A percentile compares a stretch with the other conserved stretches of the same genome.
phyloP scores from a whole-genome alignment of 2,888 invertebrate species.

The Neoascia interrupta region DNA sequence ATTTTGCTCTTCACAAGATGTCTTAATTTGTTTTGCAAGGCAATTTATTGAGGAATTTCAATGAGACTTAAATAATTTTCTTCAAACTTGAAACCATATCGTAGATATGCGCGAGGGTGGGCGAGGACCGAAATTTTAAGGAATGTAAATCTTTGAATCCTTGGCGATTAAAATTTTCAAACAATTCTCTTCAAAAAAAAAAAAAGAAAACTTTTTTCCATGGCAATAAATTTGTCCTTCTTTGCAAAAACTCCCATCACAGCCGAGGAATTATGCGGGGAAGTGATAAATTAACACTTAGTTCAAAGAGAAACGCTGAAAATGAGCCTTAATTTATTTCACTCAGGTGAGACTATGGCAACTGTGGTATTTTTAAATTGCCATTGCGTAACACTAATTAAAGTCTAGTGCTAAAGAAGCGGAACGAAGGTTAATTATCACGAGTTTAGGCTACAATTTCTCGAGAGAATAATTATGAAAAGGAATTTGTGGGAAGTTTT shows the following conservation, averaged over 20 bases:
- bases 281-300: slow-evolving; percentile 6
- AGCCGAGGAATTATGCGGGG: not conserved
- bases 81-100: too few relatives aligned
- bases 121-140: too few relatives aligned
- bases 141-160: too few relatives aligned
- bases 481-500: too few relatives aligned
- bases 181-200: not conserved
- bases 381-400: slow-evolving; percentile 15
- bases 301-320: not conserved
- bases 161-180: too few relatives aligned
- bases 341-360: not conserved
- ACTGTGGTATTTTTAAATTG: slow-evolving; percentile 4
- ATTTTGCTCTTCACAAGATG: not conserved
- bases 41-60: slow-evolving; percentile 5
- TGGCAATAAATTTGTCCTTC: too few relatives aligned
- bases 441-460: too few relatives aligned
- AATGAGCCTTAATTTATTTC: slow-evolving; percentile 6
- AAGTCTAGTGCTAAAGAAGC: not conserved
- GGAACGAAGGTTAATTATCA: slow-evolving; percentile 3
- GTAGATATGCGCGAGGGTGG: too few relatives aligned
- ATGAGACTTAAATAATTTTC: not conserved
- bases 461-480: too few relatives aligned
- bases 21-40: slow-evolving; percentile 3
- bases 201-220: not conserved
- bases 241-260: too few relatives aligned